Percentiles rank a stretch among this genome's conserved stretches.
These are phyloP conservation scores for Drosophila bocki DNA, from an alignment of 1,140 invertebrate genomes.

Conservation along the genomic window DNA sequence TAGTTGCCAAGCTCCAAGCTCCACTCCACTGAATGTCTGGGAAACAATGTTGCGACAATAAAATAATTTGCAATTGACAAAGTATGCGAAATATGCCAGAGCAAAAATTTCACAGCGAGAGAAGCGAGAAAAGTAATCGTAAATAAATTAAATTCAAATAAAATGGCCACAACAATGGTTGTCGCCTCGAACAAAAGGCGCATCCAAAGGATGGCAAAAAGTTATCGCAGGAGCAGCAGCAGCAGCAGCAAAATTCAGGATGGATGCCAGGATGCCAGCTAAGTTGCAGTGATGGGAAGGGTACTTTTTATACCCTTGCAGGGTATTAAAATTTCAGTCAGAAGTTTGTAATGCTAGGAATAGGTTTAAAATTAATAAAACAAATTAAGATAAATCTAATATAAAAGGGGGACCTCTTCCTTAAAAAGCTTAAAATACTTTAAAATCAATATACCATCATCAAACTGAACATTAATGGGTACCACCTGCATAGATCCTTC, in stretches of 20 bases:
- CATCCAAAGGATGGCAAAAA: constrained; percentile 59
- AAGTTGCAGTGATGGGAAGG: background rate
- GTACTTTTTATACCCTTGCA: background rate
- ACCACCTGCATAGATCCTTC: background rate
- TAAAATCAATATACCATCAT: background rate
- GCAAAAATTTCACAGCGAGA: constrained; percentile 31
- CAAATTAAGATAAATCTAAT: no score
- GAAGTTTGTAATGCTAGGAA: background rate
- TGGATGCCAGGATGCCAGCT: background rate
- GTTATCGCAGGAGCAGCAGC: constrained; percentile 33
- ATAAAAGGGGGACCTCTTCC: background rate
- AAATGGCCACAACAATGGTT: constrained; percentile 76
- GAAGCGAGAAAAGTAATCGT: constrained; percentile 29
- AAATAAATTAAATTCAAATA: constrained; percentile 56
- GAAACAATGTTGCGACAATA: constrained; percentile 73
- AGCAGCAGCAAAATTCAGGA: background rate
- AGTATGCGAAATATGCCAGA: constrained; percentile 66
- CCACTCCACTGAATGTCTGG: constrained; percentile 32
- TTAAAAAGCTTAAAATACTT: background rate
- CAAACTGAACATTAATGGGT: background rate
- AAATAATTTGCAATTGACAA: constrained; percentile 80
- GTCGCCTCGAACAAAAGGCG: constrained; percentile 55
- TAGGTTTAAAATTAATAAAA: background rate
- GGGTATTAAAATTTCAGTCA: no score
- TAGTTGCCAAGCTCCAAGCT: constrained; percentile 6